Percentiles rank a stretch among this genome's conserved stretches.
These are phyloP conservation scores for Chalcis sispes DNA, from an alignment of 2,888 invertebrate genomes.

Conservation along the genomic window DNA sequence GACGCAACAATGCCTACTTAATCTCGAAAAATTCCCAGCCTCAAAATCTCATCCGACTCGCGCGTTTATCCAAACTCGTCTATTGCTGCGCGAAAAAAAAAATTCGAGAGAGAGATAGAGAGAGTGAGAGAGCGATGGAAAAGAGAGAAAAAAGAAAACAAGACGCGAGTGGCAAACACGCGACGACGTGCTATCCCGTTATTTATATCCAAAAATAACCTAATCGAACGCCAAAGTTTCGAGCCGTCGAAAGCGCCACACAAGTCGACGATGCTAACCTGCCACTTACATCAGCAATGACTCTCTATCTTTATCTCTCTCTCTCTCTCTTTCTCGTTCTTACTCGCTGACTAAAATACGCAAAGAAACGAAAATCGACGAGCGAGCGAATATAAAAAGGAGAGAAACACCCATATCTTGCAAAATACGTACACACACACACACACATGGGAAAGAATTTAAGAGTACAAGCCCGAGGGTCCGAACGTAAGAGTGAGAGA, in stretches of 20 bases:
- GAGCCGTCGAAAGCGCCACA: constrained; percentile 44
- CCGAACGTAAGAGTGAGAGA: no score
- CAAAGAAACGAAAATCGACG: no score
- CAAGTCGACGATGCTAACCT: constrained; percentile 40
- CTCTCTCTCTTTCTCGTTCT: neutral
- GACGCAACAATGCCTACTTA: constrained; percentile 18
- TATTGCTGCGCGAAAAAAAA: neutral
- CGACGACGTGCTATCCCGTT: constrained; percentile 30
- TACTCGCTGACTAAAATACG: neutral
- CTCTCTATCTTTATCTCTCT: neutral
- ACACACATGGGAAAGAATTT: neutral
- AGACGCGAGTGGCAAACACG: neutral
- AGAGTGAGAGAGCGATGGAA: neutral
- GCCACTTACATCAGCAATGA: constrained; percentile 24
- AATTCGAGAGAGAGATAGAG: neutral
- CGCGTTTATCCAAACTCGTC: neutral
- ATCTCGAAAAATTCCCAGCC: constrained; percentile 15
- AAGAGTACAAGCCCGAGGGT: neutral
- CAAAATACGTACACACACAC: neutral
- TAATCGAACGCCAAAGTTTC: no score
- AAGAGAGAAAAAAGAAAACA: neutral
- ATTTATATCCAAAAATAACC: constrained; percentile 40
- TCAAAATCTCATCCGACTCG: no score
- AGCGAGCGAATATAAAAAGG: no score
- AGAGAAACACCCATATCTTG: neutral